Evolutionary conservation across 2,797 vertebrate genomes (phyloP), one percentile per base, ranked within the genome.

Genomic region (Heterohyrax brucei): DNA sequence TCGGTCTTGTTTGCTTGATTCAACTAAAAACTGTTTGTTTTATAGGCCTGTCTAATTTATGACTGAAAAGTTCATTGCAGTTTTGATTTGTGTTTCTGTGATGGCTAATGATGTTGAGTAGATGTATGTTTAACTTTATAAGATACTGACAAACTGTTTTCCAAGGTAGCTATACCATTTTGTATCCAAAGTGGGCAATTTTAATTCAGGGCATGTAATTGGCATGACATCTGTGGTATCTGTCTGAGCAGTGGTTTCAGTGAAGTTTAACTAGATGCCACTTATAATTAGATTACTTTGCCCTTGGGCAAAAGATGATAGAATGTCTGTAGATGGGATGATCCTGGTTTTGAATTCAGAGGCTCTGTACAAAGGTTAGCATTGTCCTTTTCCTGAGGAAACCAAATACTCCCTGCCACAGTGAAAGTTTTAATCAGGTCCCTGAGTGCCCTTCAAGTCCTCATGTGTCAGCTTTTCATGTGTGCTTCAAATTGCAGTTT

Each of bases 401-500:
- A 44, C 28, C 50, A 70, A 50, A 44, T 33, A 30, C n/a, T 4
- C 3, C 62, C 73, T 2, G 0, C n/a, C 59, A 44, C 50, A 2
- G 0, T 10, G 1, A n/a, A 10, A 0, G n/a, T 21, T 61, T 7
- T 53, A 46, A 62, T n/a, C 73, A n/a, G 22, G 46, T 13, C 84
- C 93, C 61, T 0, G 56, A 1, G 18, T 19, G 75, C 72, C 78
- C 66, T 64, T 79, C 4, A 26, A n/a, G 62, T 33, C 30, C 46
- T 78, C n/a, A 24, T 0, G 2, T 28, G 81, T 77, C 64, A 4
- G 33, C 21, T 85, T 46, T 50, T 46, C 1, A 0, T 70, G 70
- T 30, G 26, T 10, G 39, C 44, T 91, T 95, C 68, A 19, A 5
- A 24, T 22, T 75, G 56, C 50, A 72, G 80, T 68, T 96, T 93